Evolutionary conservation across 2,113 vertebrate genomes (phyloP).

Genomic region (Globicephala melas): DNA sequence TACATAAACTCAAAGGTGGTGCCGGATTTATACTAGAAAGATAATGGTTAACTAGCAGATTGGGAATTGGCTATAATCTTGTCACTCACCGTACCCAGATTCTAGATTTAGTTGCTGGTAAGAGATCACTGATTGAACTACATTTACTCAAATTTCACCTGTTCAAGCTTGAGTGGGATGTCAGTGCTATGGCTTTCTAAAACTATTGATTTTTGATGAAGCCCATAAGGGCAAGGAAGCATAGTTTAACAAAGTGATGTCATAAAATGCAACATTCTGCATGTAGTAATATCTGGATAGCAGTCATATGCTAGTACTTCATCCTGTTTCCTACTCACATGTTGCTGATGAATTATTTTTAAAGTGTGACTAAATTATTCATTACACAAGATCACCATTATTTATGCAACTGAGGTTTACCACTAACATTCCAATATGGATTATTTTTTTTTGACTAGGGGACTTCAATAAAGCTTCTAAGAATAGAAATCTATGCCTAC

Average conservation of each 20-base stretch:
- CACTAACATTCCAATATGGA: constrained; percentile 53
- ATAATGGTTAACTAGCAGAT: not conserved
- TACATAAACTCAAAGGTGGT: not conserved
- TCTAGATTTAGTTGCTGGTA: not conserved
- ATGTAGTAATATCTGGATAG: no score
- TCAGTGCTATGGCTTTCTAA: not conserved
- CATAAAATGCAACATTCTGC: not conserved
- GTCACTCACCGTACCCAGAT: not conserved
- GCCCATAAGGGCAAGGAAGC: not conserved
- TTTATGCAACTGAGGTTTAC: constrained; percentile 70
- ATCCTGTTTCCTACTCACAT: constrained; percentile 27
- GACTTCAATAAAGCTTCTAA: constrained; percentile 66
- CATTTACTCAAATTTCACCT: not conserved
- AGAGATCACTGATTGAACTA: not conserved
- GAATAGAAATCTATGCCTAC: constrained; percentile 60
- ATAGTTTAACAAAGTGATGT: not conserved
- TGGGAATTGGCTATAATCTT: not conserved
- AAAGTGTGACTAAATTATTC: constrained; percentile 61
- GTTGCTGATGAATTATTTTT: constrained; percentile 61
- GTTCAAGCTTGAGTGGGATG: not conserved
- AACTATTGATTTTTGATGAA: not conserved
- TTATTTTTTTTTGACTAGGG: constrained; percentile 49
- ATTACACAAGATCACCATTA: constrained; percentile 59
- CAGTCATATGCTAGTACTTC: not conserved
- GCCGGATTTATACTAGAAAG: not conserved